Percentiles rank a stretch among this genome's conserved stretches.
Evolutionary conservation across 2,888 invertebrate species (phyloP).

Genomic region (Cephonodes hylas): DNA sequence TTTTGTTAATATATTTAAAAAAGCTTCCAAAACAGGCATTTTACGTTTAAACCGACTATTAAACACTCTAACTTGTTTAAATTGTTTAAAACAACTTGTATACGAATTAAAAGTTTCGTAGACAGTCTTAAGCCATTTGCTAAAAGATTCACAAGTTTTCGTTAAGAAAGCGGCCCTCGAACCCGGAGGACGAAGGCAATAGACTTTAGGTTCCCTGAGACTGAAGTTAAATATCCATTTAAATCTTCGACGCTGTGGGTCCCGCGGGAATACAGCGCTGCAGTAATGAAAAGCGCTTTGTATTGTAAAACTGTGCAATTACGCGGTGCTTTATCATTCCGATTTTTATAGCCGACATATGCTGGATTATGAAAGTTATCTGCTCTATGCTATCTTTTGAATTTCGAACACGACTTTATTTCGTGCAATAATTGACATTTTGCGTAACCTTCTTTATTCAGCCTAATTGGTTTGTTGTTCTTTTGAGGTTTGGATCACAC

Average conservation of each 20-base stretch:
- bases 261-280: constrained; percentile 62
- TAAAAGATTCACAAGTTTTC: constrained; percentile 69
- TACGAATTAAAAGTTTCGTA: constrained; percentile 26
- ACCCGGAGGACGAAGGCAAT: constrained; percentile 62
- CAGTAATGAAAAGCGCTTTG: constrained; percentile 54
- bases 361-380: background rate
- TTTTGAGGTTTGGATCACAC: background rate
- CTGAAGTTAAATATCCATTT: constrained; percentile 81
- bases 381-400: background rate
- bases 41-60: background rate
- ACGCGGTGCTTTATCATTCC: constrained; percentile 22
- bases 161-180: constrained; percentile 50
- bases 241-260: constrained; percentile 69
- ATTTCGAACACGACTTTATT: background rate
- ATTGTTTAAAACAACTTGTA: constrained; percentile 26
- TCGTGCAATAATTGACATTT: background rate
- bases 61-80: background rate
- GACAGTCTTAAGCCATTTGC: constrained; percentile 73
- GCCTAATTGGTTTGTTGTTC: background rate
- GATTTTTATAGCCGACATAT: background rate
- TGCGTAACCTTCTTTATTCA: background rate
- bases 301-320: constrained; percentile 12
- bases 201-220: constrained; percentile 76
- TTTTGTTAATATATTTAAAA: too few species aligned
- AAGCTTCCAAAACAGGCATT: background rate